Evolutionary conservation across 2,113 vertebrate species (phyloP).

Genomic region (Misgurnus mizolepis): DNA sequence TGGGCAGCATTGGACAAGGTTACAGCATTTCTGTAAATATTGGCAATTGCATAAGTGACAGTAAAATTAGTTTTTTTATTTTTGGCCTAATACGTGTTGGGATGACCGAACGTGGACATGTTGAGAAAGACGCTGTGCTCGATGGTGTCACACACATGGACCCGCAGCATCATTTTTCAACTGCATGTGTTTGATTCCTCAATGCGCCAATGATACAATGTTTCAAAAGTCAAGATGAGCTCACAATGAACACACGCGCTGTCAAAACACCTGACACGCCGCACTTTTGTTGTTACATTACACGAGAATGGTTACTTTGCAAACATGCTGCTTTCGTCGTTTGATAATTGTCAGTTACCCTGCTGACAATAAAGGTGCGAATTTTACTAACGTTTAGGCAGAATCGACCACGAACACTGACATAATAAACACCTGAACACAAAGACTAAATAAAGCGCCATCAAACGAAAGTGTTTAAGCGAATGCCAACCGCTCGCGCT

Average conservation of each 20-base stretch:
- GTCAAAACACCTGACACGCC: slow-evolving; percentile 10
- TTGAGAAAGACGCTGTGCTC: slow-evolving; percentile 21
- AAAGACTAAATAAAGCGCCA: neutral
- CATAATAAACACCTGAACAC: neutral
- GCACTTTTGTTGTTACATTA: slow-evolving; percentile 21
- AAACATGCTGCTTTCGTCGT: neutral
- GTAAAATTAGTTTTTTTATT: neutral
- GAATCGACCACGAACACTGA: neutral
- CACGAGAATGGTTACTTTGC: neutral
- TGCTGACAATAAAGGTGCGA: slow-evolving; percentile 1
- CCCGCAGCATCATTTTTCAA: slow-evolving; percentile 42
- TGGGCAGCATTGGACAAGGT: neutral
- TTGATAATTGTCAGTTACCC: slow-evolving; percentile 13
- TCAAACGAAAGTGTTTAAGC: slow-evolving; percentile 42
- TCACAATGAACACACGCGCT: neutral
- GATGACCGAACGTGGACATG: slow-evolving; percentile 33
- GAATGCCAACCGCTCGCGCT: slow-evolving; percentile 47
- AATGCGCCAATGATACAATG: slow-evolving; percentile 5
- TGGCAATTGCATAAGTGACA: neutral
- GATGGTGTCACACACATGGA: slow-evolving; percentile 28
- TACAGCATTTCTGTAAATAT: neutral
- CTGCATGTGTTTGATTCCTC: slow-evolving; percentile 22
- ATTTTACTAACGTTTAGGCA: neutral
- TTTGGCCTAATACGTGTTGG: neutral
- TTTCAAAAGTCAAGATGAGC: slow-evolving; percentile 16